A percentile compares a stretch with the other conserved stretches of the same genome.
phyloP scores from a whole-genome alignment of 2,113 vertebrate species.

The Barbus barbus region DNA sequence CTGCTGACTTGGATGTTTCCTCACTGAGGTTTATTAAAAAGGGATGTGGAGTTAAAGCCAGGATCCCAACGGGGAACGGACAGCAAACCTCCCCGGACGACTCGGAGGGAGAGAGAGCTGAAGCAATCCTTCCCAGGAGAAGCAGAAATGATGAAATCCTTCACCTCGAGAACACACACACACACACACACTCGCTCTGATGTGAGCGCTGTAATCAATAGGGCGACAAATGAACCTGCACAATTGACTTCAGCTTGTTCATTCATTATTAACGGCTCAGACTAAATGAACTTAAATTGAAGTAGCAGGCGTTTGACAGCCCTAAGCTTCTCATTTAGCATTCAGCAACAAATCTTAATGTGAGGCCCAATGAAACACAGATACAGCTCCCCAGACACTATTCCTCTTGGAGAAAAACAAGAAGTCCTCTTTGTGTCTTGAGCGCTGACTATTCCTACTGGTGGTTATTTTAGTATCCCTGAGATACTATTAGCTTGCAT shows the following conservation, averaged over 20 bases:
- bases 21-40: background rate
- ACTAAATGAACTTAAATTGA: conserved; percentile 57
- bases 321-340: conserved; percentile 44
- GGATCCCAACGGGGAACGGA: conserved; percentile 7
- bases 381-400: background rate
- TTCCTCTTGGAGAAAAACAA: no score
- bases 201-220: conserved; percentile 47
- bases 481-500: no score
- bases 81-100: background rate
- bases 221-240: conserved; percentile 52
- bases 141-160: conserved; percentile 32
- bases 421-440: no score
- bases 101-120: no score
- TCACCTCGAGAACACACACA: background rate
- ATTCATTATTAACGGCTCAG: conserved; percentile 61
- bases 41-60: no score
- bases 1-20: conserved; percentile 1
- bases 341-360: conserved; percentile 40
- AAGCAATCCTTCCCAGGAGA: conserved; percentile 44
- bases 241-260: conserved; percentile 56
- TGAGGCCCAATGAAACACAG: background rate
- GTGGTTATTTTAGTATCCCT: background rate
- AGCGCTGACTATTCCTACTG: background rate
- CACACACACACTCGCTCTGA: background rate
- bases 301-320: conserved; percentile 32